Evolutionary conservation across 2,888 invertebrate species (phyloP).

Genomic region (Neoaliturus tenellus): DNA sequence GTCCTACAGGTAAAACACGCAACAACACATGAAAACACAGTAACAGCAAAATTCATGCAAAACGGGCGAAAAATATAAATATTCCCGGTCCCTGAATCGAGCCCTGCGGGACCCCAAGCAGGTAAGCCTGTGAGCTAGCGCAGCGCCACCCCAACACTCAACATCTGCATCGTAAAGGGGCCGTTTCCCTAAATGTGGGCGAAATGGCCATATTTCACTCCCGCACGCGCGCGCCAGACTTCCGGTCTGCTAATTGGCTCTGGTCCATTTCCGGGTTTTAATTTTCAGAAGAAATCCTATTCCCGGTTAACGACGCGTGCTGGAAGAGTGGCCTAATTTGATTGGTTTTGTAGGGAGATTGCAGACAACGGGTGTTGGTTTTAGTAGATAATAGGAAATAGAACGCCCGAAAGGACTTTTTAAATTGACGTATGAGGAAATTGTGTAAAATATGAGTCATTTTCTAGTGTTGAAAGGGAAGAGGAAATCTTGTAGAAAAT

Average conservation of each 20-base stretch:
- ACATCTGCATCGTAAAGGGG: slow-evolving; percentile 33
- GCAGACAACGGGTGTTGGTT: background rate
- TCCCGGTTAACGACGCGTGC: background rate
- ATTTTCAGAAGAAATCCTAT: background rate
- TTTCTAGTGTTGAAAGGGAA: too few relatives aligned
- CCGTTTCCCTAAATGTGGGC: slow-evolving; percentile 45
- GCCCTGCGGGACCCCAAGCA: background rate
- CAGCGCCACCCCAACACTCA: background rate
- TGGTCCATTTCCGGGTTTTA: slow-evolving; percentile 55
- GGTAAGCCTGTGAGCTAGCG: too few relatives aligned
- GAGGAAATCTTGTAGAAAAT: too few relatives aligned
- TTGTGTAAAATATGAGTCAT: too few relatives aligned
- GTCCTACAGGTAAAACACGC: too few relatives aligned
- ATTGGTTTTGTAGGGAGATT: background rate
- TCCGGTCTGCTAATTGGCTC: slow-evolving; percentile 50
- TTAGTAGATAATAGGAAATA: too few relatives aligned
- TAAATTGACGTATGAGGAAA: too few relatives aligned
- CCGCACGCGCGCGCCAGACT: slow-evolving; percentile 37
- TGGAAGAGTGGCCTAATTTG: background rate
- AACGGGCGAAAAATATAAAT: too few relatives aligned
- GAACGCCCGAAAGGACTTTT: too few relatives aligned
- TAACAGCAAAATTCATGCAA: too few relatives aligned
- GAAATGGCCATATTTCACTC: slow-evolving; percentile 11
- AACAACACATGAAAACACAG: too few relatives aligned
- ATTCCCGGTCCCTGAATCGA: background rate